Conservation (phyloP, 2,113 vertebrate species). For the Ameiurus melas region DNA sequence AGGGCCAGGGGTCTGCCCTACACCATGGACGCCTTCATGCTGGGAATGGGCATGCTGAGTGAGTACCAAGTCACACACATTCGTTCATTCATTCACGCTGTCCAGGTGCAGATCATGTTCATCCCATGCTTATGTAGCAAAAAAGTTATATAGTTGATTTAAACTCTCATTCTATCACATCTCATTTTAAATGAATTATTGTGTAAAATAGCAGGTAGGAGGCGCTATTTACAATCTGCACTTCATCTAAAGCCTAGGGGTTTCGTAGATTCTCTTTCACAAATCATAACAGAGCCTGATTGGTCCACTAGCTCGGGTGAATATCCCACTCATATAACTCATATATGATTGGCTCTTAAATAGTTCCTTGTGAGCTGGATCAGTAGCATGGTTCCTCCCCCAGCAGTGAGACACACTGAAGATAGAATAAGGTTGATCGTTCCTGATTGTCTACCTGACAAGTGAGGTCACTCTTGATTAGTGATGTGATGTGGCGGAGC, state of each 20-base stretch:
- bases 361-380: background rate
- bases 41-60: conserved; percentile 99
- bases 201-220: background rate
- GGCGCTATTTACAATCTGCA: background rate
- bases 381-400: background rate
- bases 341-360: background rate
- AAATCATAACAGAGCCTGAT: background rate
- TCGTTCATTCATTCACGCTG: background rate
- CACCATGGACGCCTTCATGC: conserved; percentile 98
- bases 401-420: background rate
- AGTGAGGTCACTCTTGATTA: background rate
- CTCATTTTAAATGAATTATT: background rate
- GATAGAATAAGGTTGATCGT: background rate
- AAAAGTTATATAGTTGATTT: background rate
- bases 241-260: background rate
- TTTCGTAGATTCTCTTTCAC: background rate
- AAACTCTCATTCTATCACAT: background rate
- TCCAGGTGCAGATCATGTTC: background rate
- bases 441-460: background rate
- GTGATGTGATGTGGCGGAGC: conserved; percentile 7
- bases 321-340: background rate
- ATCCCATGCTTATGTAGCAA: background rate
- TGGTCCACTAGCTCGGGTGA: background rate
- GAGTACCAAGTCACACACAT: conserved; percentile 3
- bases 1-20: conserved; percentile 98